A percentile compares a stretch with the other conserved stretches of the same genome.
These are phyloP conservation scores for Pholis gunnellus DNA, from an alignment of 2,113 vertebrate genomes.

Conservation along the genomic window DNA sequence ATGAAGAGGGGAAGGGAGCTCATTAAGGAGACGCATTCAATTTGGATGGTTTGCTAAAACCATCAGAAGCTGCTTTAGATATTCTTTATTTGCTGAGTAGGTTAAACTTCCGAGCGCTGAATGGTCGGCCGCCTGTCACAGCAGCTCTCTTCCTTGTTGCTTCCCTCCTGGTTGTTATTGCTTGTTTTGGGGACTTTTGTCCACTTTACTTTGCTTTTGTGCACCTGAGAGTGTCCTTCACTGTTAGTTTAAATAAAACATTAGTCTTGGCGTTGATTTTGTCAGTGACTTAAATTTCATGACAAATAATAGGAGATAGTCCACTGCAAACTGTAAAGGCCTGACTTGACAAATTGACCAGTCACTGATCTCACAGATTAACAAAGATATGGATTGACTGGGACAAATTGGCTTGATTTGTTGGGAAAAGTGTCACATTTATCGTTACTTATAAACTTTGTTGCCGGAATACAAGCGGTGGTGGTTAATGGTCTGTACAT, in stretches of 20 bases:
- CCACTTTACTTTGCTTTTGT: background rate
- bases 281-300: background rate
- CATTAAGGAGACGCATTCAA: slow-evolving; percentile 19
- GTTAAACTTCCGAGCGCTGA: background rate
- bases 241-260: background rate
- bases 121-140: background rate
- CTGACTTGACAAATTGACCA: slow-evolving; percentile 17
- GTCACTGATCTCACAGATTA: slow-evolving; percentile 31
- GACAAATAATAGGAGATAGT: background rate
- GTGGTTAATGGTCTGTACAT: slow-evolving; percentile 51
- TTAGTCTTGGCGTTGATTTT: background rate
- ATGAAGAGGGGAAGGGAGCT: slow-evolving; percentile 20
- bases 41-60: slow-evolving; percentile 8
- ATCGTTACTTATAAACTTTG: slow-evolving; percentile 21
- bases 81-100: background rate
- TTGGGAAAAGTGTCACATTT: slow-evolving; percentile 28
- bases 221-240: background rate
- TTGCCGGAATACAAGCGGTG: slow-evolving; percentile 36
- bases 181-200: background rate
- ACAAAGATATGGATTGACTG: slow-evolving; percentile 26
- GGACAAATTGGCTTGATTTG: slow-evolving; percentile 32
- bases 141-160: background rate
- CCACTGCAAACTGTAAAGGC: background rate
- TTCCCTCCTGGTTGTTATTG: background rate
- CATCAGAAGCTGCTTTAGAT: background rate